Conservation (phyloP, 2,797 vertebrate species). For the Phylloscopus collybita region DNA sequence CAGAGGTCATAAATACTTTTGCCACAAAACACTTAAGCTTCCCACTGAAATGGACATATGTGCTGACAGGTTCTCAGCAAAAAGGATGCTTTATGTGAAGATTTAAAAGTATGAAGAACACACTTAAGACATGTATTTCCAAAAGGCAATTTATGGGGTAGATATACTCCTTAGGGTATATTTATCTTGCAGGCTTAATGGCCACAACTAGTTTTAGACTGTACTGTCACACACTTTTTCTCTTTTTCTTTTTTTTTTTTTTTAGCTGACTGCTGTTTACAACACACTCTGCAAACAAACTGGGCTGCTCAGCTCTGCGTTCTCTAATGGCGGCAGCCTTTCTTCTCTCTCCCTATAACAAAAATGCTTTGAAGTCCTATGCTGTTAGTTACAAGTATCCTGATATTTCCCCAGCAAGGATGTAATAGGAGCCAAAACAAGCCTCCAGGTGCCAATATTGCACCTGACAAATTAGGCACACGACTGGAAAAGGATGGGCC, state of each 20-base stretch:
- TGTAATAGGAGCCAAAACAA: constrained; percentile 86
- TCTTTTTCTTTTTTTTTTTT: not conserved
- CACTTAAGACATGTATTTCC: not conserved
- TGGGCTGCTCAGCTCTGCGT: constrained; percentile 66
- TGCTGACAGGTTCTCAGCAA: not conserved
- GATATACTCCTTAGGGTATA: not conserved
- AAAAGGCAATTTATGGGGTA: not conserved
- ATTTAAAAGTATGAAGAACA: not conserved
- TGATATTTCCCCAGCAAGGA: constrained; percentile 81
- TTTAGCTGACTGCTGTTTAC: constrained; percentile 1
- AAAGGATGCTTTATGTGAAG: not conserved
- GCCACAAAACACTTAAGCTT: not conserved
- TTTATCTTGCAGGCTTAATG: not conserved
- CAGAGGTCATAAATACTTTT: not conserved
- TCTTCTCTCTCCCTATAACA: constrained; percentile 51
- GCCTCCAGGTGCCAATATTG: constrained; percentile 86
- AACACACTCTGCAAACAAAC: constrained; percentile 68
- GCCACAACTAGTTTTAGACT: not conserved
- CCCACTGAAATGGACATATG: not conserved
- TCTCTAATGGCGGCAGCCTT: constrained; percentile 73
- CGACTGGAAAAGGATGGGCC: constrained; percentile 92
- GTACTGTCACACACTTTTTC: not conserved
- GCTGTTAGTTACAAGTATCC: constrained; percentile 78
- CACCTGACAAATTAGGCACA: constrained; percentile 93
- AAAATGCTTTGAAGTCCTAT: constrained; percentile 82